Percentiles rank a stretch among this genome's conserved stretches.
phyloP scores from a whole-genome alignment of 2,113 vertebrate species.

The Hippocampus mohnikei region DNA sequence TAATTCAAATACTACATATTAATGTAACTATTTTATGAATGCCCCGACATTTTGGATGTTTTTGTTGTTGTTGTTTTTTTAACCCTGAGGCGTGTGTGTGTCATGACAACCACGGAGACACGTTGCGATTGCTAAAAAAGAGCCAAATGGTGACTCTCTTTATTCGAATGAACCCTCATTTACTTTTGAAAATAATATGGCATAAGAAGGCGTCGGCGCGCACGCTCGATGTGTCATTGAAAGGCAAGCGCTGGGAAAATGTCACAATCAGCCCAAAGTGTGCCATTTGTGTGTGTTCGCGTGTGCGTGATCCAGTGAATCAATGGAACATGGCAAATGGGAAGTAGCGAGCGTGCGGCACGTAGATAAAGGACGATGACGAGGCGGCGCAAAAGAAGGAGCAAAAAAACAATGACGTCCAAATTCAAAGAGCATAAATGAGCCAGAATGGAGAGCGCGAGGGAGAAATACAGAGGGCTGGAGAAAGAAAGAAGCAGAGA shows the following conservation, averaged over 20 bases:
- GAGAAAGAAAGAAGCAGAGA: not conserved
- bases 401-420: constrained; percentile 5
- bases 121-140: not conserved
- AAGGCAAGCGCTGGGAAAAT: constrained; percentile 30
- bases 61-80: not conserved
- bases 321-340: constrained; percentile 33
- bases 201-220: not conserved
- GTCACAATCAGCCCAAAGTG: constrained; percentile 38
- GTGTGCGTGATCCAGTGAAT: constrained; percentile 37
- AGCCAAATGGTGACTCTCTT: not conserved
- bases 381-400: constrained; percentile 14
- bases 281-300: not conserved
- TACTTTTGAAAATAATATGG: constrained; percentile 13
- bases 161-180: constrained; percentile 15
- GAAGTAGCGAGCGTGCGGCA: constrained; percentile 26
- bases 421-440: constrained; percentile 31
- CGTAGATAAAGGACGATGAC: constrained; percentile 46
- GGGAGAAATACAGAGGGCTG: constrained; percentile 11
- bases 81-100: not conserved
- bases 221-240: constrained; percentile 13
- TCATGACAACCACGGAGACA: not conserved
- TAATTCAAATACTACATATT: no score
- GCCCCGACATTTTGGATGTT: not conserved
- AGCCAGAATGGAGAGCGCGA: constrained; percentile 20
- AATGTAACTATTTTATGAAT: no score